Evolutionary conservation across 53 echinoderm and acorn worm genomes (phyloP).

Genomic region (Henricia sp.): DNA sequence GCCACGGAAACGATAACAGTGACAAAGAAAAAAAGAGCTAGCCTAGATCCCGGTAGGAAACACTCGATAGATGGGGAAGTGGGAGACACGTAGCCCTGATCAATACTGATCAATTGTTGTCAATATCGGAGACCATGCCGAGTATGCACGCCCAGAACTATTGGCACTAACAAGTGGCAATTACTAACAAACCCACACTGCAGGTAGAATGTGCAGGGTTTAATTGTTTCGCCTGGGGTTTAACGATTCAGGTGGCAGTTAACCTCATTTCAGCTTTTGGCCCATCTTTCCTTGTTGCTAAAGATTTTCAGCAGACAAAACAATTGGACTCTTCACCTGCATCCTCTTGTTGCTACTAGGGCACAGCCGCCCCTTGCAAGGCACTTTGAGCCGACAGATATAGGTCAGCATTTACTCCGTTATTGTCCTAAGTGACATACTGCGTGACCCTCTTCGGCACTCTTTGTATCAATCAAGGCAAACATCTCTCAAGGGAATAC

Average conservation of each 20-base stretch:
- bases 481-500: slow-evolving; percentile 21
- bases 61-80: neutral
- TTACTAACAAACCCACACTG: slow-evolving; percentile 43
- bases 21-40: neutral
- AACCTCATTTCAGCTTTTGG: slow-evolving; percentile 42
- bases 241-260: slow-evolving; percentile 59
- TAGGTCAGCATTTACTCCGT: slow-evolving; percentile 24
- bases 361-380: neutral
- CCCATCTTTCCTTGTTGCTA: slow-evolving; percentile 23
- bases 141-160: slow-evolving; percentile 25
- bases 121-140: slow-evolving; percentile 38
- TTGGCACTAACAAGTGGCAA: slow-evolving; percentile 46
- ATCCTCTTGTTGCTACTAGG: slow-evolving; percentile 18
- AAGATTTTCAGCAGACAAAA: slow-evolving; percentile 16
- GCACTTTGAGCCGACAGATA: slow-evolving; percentile 52
- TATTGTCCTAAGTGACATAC: slow-evolving; percentile 34
- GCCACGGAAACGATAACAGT: slow-evolving; percentile 22
- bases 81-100: slow-evolving; percentile 17
- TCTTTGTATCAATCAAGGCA: slow-evolving; percentile 47
- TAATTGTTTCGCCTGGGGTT: slow-evolving; percentile 59
- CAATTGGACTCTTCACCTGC: slow-evolving; percentile 12
- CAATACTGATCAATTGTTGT: slow-evolving; percentile 38
- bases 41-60: slow-evolving; percentile 15
- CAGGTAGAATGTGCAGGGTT: slow-evolving; percentile 17
- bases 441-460: neutral